phyloP scores from a whole-genome alignment of 1,140 invertebrate species.

The Drosophila ananassae region DNA sequence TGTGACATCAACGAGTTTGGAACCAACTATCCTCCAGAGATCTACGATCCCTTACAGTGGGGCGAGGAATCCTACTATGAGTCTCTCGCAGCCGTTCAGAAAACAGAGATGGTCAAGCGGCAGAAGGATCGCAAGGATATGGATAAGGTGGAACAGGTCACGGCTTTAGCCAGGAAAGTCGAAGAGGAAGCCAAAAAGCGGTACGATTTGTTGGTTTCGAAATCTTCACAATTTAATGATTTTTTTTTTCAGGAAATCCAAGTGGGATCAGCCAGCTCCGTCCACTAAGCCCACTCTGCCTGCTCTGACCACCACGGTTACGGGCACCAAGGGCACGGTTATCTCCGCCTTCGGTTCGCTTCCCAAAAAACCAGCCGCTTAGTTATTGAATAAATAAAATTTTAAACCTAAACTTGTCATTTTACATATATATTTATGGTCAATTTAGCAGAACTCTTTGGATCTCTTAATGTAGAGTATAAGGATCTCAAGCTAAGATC shows the following conservation, averaged over 20 bases:
- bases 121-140: constrained; percentile 96
- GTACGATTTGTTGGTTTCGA: constrained; percentile 22
- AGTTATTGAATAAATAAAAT: constrained; percentile 3
- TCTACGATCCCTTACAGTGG: constrained; percentile 96
- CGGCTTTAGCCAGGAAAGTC: constrained; percentile 90
- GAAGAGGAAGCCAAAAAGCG: constrained; percentile 86
- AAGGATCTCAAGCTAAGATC: no score
- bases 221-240: background rate
- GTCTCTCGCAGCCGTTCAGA: constrained; percentile 94
- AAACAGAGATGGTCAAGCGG: constrained; percentile 95
- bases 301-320: constrained; percentile 90
- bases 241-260: constrained; percentile 88
- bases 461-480: no score
- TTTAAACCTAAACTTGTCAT: background rate
- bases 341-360: constrained; percentile 95
- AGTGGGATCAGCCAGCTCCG: constrained; percentile 94
- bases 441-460: no score
- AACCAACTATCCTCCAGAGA: constrained; percentile 96
- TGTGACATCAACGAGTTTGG: constrained; percentile 97
- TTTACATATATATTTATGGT: no score
- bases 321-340: constrained; percentile 93
- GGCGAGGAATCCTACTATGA: constrained; percentile 95
- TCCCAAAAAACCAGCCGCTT: constrained; percentile 88
- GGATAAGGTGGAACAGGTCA: constrained; percentile 95
- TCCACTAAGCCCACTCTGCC: constrained; percentile 85